Evolutionary conservation across 2,797 vertebrate genomes (phyloP).

Genomic region (Capromys pilorides): DNA sequence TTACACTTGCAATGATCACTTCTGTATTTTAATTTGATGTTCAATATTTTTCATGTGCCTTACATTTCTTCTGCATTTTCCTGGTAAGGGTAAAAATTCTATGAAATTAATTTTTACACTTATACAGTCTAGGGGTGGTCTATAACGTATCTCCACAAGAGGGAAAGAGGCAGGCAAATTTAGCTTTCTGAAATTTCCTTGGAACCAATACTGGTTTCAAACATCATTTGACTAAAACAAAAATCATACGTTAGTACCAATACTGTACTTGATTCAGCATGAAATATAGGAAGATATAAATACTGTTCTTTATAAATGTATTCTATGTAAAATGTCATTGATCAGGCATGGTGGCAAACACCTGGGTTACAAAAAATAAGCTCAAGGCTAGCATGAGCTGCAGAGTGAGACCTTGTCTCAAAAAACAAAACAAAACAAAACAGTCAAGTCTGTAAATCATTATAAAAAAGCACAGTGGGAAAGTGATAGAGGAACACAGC

Average conservation of each 20-base stretch:
- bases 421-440: too few relatives aligned
- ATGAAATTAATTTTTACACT: background rate
- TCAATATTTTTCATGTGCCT: background rate
- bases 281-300: conserved; percentile 4
- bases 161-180: background rate
- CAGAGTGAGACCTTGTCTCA: too few relatives aligned
- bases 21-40: conserved; percentile 28
- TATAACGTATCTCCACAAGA: background rate
- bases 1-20: conserved; percentile 29
- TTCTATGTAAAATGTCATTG: background rate
- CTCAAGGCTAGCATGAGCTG: too few relatives aligned
- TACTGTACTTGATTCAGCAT: conserved; percentile 3
- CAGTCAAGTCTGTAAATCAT: background rate
- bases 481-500: background rate
- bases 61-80: conserved; percentile 28
- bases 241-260: background rate
- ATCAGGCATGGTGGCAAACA: too few relatives aligned
- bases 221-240: conserved; percentile 1
- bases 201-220: conserved; percentile 25
- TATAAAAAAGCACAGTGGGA: background rate
- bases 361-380: too few relatives aligned
- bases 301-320: background rate
- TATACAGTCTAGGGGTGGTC: background rate
- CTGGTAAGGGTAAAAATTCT: background rate
- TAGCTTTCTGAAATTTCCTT: conserved; percentile 25